Evolutionary conservation across 2,888 invertebrate species (phyloP).

Genomic region (Clepsis dumicolana): DNA sequence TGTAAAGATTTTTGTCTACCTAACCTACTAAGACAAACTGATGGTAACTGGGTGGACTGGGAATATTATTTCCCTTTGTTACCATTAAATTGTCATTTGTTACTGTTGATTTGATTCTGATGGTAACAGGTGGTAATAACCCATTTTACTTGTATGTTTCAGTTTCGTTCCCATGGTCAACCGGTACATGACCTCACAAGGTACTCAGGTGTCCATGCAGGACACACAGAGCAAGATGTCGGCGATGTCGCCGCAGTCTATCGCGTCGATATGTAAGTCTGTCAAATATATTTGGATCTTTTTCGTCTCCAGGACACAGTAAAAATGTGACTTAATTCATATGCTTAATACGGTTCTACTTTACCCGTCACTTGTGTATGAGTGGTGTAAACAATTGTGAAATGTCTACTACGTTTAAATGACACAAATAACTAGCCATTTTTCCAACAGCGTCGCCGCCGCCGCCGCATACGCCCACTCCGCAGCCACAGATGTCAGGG

Average conservation of each 20-base stretch:
- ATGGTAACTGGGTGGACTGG: no score
- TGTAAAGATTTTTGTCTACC: no score
- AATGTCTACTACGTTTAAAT: background rate
- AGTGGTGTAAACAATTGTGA: background rate
- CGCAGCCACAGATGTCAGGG: constrained; percentile 79
- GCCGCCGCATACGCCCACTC: constrained; percentile 83
- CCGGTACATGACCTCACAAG: constrained; percentile 84
- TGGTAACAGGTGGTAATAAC: no score
- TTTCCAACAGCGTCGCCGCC: constrained; percentile 74
- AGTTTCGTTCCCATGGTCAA: constrained; percentile 85
- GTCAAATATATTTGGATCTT: background rate
- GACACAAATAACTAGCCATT: background rate
- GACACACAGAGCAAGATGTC: constrained; percentile 80
- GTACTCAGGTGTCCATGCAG: constrained; percentile 83
- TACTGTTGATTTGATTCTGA: no score
- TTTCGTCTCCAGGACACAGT: no score
- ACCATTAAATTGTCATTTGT: no score
- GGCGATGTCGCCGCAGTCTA: constrained; percentile 83
- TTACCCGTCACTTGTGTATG: no score
- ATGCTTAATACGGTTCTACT: no score
- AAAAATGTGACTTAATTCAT: no score
- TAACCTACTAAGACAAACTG: no score
- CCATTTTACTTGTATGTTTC: constrained; percentile 49
- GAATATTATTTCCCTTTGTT: no score
- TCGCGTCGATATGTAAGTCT: constrained; percentile 81